These are phyloP conservation scores for Microcebus ravelobensis DNA, from an alignment of 2,113 vertebrate genomes.

Conservation along the genomic window DNA sequence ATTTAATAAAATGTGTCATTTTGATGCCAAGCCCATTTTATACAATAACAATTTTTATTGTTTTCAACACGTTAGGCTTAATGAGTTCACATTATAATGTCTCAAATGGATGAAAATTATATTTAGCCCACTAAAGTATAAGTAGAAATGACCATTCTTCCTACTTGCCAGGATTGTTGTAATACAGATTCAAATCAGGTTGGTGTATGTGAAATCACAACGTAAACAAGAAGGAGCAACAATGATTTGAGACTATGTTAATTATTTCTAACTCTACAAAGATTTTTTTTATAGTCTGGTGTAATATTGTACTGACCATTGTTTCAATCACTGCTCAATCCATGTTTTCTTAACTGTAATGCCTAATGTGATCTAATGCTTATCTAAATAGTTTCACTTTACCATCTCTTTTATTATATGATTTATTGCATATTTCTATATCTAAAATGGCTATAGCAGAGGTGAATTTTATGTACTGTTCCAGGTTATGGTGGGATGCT, in stretches of 20 bases:
- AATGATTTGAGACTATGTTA: neutral
- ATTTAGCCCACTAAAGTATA: slow-evolving; percentile 45
- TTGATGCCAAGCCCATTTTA: slow-evolving; percentile 57
- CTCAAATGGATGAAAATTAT: slow-evolving; percentile 18
- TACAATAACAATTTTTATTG: slow-evolving; percentile 13
- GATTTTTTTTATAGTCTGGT: neutral
- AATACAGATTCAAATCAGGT: neutral
- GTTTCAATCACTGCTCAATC: neutral
- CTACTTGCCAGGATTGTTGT: neutral
- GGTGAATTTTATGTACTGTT: neutral
- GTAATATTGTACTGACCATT: neutral
- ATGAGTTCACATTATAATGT: neutral
- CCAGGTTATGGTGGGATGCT: neutral
- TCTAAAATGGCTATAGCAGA: neutral
- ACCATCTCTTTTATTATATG: neutral
- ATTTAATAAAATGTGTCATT: slow-evolving; percentile 84
- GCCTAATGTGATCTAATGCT: neutral
- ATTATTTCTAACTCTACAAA: neutral
- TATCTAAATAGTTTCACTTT: slow-evolving; percentile 1
- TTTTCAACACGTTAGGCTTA: slow-evolving; percentile 26
- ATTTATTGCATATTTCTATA: neutral
- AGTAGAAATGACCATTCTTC: neutral
- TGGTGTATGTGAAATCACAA: neutral
- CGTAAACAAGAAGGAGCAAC: neutral
- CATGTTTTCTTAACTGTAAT: slow-evolving; percentile 16